Base-by-base conservation (phyloP, 1,140 invertebrate genomes). In the Oryctes rhinoceros region DNA sequence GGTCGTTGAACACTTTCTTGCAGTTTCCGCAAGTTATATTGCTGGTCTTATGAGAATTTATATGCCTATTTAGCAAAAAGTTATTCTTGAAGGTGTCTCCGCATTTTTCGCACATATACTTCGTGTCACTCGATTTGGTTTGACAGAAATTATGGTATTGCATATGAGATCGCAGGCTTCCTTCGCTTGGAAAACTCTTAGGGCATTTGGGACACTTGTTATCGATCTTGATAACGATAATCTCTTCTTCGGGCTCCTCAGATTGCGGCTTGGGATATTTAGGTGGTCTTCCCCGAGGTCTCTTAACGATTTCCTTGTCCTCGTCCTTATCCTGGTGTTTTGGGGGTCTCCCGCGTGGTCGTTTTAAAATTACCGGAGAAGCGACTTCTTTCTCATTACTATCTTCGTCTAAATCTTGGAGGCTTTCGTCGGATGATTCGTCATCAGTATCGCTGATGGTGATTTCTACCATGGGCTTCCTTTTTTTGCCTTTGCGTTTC, bases 81-180 rank as follows among this genome's bases (percentile, higher is more conserved):
- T n/a, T 82, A 65, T 87, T 87, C 49, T 85, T 87, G 74, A 86
- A 87, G 35, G 79, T 82, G 30, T 81, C 53, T 39, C 80, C 49
- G 65, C 86, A 87, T 20, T 81, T 62, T 15, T 83, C 80, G 74
- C 86, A 86, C 76, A 84, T 84, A 76, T 85, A 83, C 49, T 84
- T 85, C 39, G 83, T 82, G 9, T 81, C 78, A 24, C 35, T 71
- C 30, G 67, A 80, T 75, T 48, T 35, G 76, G 24, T 83, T 81
- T 85, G 83, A 37, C 83, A 81, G 44, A 84, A 80, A 79, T 80
- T 85, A 80, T 86, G 85, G 80, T 85, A 85, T 18, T 85, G 82
- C 79, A 89, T 85, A 83, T 93, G 92, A 80, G 89, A 87, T 78
- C 91, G 90, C 35, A 93, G 87, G 84, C 89, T 90, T 81, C 89